A percentile compares a stretch with the other conserved stretches of the same genome.
These are phyloP conservation scores for Melanotaenia pygmaea DNA, from an alignment of 2,797 vertebrate species.

Conservation along the genomic window DNA sequence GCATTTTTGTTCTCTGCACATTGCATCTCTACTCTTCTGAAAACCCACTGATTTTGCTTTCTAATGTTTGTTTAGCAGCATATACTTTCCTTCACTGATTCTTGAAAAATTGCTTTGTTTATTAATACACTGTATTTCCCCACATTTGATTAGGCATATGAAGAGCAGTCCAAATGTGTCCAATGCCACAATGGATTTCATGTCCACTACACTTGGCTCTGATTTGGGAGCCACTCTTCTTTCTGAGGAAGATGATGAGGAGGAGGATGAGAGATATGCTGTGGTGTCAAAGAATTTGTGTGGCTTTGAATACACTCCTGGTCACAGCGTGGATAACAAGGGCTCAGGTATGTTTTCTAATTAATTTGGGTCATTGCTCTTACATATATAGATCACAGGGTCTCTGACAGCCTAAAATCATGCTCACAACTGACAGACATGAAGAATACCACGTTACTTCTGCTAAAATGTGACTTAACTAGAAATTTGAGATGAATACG, in stretches of 20 bases:
- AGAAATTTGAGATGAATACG: neutral
- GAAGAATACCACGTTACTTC: neutral
- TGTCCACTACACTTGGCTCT: conserved; percentile 90
- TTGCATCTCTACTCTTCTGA: conserved; percentile 47
- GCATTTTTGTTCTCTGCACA: conserved; percentile 58
- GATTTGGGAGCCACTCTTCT: conserved; percentile 90
- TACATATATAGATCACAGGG: conserved; percentile 5
- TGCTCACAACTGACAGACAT: neutral
- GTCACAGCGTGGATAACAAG: conserved; percentile 90
- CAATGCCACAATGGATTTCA: conserved; percentile 89
- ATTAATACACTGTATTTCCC: conserved; percentile 49
- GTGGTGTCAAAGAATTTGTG: conserved; percentile 87
- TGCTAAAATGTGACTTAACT: neutral
- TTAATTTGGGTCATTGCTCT: conserved; percentile 1
- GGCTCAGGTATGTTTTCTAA: conserved; percentile 84
- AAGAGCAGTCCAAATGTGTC: conserved; percentile 91
- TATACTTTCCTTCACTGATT: conserved; percentile 21
- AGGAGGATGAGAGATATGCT: conserved; percentile 77
- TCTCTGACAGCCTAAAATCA: neutral
- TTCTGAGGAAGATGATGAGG: conserved; percentile 88
- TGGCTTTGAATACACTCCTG: conserved; percentile 89
- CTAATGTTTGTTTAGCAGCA: conserved; percentile 30
- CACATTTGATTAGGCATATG: conserved; percentile 87
- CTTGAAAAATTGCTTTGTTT: conserved; percentile 13
- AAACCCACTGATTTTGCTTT: conserved; percentile 49